Percentiles rank a stretch among this genome's conserved stretches.
Conservation (phyloP, 2,113 vertebrate genomes). For the Mystacornis crossleyi region DNA sequence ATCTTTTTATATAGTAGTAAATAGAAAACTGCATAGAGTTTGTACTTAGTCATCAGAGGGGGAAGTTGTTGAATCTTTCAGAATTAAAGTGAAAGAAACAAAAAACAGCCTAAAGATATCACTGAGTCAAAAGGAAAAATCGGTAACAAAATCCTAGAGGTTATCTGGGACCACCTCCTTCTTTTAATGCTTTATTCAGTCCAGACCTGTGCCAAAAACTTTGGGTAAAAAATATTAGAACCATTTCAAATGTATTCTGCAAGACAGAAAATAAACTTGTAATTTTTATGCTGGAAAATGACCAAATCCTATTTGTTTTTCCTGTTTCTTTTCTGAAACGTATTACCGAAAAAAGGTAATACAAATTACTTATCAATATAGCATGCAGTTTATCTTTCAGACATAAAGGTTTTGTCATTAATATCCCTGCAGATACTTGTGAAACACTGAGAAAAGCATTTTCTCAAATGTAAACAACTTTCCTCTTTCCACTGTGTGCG, state of each 20-base stretch:
- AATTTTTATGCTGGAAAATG: not conserved
- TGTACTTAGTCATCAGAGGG: not conserved
- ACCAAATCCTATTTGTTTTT: not conserved
- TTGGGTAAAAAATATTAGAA: not conserved
- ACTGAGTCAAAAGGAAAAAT: not conserved
- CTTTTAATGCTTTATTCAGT: not conserved
- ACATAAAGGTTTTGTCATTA: not conserved
- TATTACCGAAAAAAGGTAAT: not conserved
- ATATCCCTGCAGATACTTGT: not conserved
- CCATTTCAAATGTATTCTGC: not conserved
- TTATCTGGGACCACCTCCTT: not conserved
- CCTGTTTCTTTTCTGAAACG: not conserved
- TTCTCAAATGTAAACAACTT: not conserved
- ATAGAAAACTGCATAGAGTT: not conserved
- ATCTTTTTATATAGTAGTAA: not conserved
- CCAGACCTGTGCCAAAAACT: not conserved
- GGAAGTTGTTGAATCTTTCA: not conserved
- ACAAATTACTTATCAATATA: not conserved
- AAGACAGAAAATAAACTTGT: not conserved
- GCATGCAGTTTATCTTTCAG: not conserved
- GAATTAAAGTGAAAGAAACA: not conserved
- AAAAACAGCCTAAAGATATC: not conserved
- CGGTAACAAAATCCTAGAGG: not conserved
- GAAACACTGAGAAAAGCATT: not conserved
- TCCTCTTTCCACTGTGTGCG: not conserved